phyloP scores from a whole-genome alignment of 2,113 vertebrate species.

The Vombatus ursinus region DNA sequence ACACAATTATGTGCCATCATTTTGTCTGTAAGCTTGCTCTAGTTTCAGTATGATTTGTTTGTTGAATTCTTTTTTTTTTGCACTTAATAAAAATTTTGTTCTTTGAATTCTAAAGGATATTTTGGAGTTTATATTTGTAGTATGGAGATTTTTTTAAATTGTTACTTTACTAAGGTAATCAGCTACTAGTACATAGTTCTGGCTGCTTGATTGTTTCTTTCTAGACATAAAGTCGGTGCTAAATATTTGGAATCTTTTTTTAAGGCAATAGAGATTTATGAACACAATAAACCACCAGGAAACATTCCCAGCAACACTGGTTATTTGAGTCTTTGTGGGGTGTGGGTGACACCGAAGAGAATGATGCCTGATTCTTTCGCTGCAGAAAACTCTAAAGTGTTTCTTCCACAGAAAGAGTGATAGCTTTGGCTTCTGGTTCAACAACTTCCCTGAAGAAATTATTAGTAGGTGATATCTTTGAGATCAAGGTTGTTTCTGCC shows the following conservation, averaged over 20 bases:
- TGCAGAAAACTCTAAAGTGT: rapidly evolving
- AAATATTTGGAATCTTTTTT: not conserved
- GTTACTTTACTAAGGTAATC: not conserved
- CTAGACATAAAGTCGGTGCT: not conserved
- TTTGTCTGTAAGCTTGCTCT: not conserved
- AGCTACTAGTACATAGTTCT: not conserved
- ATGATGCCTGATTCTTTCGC: slow-evolving; percentile 21
- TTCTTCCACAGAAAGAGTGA: not conserved
- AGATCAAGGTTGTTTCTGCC: slow-evolving; percentile 91
- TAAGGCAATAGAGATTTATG: slow-evolving; percentile 71
- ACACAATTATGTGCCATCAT: not conserved
- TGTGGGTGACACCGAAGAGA: not conserved
- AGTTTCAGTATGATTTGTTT: not conserved
- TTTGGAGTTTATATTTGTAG: not conserved
- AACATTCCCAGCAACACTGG: not conserved
- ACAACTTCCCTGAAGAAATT: slow-evolving; percentile 1
- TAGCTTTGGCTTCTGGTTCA: not conserved
- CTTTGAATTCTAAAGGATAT: not conserved
- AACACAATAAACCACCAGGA: slow-evolving; percentile 36
- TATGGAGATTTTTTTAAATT: not conserved
- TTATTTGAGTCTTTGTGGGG: not conserved
- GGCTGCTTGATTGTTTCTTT: not conserved
- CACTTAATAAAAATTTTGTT: not conserved
- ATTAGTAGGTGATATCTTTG: slow-evolving; percentile 78
- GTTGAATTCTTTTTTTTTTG: not conserved